Evolutionary conservation across 2,113 vertebrate species (phyloP), one percentile per base, ranked within the genome.

Genomic region (Albula glossodonta): DNA sequence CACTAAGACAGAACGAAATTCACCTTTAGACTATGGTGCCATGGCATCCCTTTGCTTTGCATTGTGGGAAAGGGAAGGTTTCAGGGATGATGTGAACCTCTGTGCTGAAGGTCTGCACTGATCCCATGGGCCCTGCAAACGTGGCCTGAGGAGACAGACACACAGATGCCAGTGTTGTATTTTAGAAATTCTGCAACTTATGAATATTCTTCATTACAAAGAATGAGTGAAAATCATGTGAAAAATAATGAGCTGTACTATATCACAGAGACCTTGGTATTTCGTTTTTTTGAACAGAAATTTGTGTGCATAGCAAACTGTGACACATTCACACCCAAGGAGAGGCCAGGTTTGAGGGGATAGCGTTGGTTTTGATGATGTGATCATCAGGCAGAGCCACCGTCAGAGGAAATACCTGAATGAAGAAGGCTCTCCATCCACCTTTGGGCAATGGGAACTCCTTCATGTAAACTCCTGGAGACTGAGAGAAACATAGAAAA

Each of bases 41-140:
- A n/a, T 74, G 70, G 70, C 70, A 74, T 2, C 8, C 8, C 70
- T 74, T 22, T 10, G 70, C 70, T 74, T 74, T 74, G 70, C 70
- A 74, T 9, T 74, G 5, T 74, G 70, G 70, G 70, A 74, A 74
- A 22, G 70, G 70, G 88, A 95, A 90, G 88, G 93, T 89, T 83
- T 95, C 90, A 0, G 93, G 95, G 95, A 95, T 92, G 52, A 74
- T 74, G 17, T 74, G 22, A 22, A 74, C 70, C 70, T 74, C 70
- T 6, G 70, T 74, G n/a, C 22, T 74, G 70, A 74, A 74, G 22
- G 70, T 74, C n/a, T 74, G 70, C 70, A 74, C 70, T 31, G 70
- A 25, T 22, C 70, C 70, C 70, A 74, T 4, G 5, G 70, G 70
- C n/a, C 70, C 70, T 2, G n/a, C 3, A 22, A 74, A 74, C 6